Conservation (phyloP, 2,888 invertebrate species). For the Clepsis dumicolana region DNA sequence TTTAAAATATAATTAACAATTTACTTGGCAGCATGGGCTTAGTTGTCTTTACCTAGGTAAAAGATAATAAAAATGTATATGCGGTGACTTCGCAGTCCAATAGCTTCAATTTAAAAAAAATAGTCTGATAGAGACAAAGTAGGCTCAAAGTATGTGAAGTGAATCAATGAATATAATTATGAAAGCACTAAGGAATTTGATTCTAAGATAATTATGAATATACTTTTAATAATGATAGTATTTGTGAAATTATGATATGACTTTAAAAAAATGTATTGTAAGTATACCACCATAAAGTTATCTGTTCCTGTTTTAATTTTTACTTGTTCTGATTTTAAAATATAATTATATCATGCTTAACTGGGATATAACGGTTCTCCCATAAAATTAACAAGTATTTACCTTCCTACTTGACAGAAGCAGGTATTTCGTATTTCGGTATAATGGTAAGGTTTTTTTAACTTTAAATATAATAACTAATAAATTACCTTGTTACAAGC, state of each 20-base stretch:
- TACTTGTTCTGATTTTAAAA: too few relatives aligned
- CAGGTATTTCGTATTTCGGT: too few relatives aligned
- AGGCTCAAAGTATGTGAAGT: background rate
- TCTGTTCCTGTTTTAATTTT: background rate
- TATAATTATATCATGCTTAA: too few relatives aligned
- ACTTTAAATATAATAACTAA: too few relatives aligned
- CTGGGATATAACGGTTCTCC: too few relatives aligned
- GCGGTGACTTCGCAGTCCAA: background rate
- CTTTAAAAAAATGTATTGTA: background rate
- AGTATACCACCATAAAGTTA: background rate
- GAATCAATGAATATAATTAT: background rate
- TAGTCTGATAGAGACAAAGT: background rate
- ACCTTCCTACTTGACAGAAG: too few relatives aligned
- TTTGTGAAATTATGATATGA: background rate
- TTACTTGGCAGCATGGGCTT: background rate
- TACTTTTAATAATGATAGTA: background rate
- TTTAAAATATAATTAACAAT: background rate
- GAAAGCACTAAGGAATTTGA: slow-evolving; percentile 10
- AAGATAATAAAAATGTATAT: background rate
- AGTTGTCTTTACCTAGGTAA: background rate
- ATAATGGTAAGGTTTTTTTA: too few relatives aligned
- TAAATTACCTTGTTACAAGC: background rate
- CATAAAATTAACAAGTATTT: too few relatives aligned
- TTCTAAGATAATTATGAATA: slow-evolving; percentile 1
- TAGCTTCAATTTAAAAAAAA: background rate